These are phyloP conservation scores for Larimichthys crocea DNA, from an alignment of 2,113 vertebrate species.

Conservation along the genomic window DNA sequence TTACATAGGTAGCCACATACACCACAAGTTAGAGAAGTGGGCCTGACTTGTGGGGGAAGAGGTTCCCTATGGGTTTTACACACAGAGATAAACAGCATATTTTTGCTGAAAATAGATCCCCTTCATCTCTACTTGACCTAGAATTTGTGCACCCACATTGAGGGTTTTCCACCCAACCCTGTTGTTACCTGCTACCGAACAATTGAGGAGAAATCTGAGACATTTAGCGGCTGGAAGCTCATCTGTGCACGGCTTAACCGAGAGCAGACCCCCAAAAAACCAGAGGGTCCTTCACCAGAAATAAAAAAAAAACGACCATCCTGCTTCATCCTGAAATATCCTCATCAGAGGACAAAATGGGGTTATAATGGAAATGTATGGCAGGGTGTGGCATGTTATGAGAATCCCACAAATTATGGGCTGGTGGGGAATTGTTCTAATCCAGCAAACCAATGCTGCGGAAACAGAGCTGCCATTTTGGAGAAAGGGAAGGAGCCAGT, in stretches of 20 bases:
- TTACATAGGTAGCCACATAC: slow-evolving; percentile 64
- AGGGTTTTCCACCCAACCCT: slow-evolving; percentile 61
- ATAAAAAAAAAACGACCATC: slow-evolving; percentile 13
- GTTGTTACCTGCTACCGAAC: slow-evolving; percentile 74
- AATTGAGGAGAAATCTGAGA: slow-evolving; percentile 60
- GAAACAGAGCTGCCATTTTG: slow-evolving; percentile 79
- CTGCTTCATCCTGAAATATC: slow-evolving; percentile 72
- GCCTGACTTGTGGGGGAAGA: slow-evolving; percentile 69
- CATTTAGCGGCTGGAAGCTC: slow-evolving; percentile 29
- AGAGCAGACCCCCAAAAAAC: slow-evolving; percentile 18
- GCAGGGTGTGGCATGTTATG: slow-evolving; percentile 80
- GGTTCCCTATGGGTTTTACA: slow-evolving; percentile 66
- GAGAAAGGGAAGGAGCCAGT: slow-evolving; percentile 68
- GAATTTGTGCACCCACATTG: slow-evolving; percentile 69
- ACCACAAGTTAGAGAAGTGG: slow-evolving; percentile 75
- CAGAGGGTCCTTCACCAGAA: slow-evolving; percentile 45
- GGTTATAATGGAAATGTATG: slow-evolving; percentile 80
- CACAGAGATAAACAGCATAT: slow-evolving; percentile 73
- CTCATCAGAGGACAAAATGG: slow-evolving; percentile 73
- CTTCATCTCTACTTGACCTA: slow-evolving; percentile 71
- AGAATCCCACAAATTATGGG: slow-evolving; percentile 84
- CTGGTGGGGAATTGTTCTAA: slow-evolving; percentile 84
- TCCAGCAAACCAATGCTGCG: slow-evolving; percentile 78
- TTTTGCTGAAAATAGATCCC: slow-evolving; percentile 73
- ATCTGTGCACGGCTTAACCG: slow-evolving; percentile 22